phyloP scores from a whole-genome alignment of 1,140 invertebrate species.

The Aphaenogaster ashmeadi region DNA sequence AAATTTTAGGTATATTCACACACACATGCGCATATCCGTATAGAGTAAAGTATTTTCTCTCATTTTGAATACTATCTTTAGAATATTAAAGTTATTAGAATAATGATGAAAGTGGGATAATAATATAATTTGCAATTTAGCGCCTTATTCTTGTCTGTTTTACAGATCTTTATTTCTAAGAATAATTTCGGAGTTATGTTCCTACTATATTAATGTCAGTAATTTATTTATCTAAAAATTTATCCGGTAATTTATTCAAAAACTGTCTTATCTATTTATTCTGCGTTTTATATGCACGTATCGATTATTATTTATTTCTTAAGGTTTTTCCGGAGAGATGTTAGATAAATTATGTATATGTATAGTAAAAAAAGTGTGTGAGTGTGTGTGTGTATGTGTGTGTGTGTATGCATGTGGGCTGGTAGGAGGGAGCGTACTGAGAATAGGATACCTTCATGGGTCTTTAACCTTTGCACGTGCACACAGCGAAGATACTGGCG shows the following conservation, averaged over 20 bases:
- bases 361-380: not conserved
- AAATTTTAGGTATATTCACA: not conserved
- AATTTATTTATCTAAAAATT: not conserved
- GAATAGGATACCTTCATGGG: constrained; percentile 39
- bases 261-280: not conserved
- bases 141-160: not conserved
- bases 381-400: not conserved
- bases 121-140: not conserved
- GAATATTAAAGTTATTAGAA: not conserved
- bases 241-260: not conserved
- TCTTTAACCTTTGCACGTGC: constrained; percentile 59
- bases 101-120: not conserved
- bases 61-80: not conserved
- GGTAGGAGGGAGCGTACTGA: not conserved
- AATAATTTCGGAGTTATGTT: not conserved
- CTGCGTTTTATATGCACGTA: not conserved
- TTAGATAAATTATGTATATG: not conserved
- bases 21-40: not conserved
- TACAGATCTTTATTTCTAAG: not conserved
- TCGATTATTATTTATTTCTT: not conserved
- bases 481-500: constrained; percentile 26
- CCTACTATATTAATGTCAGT: not conserved
- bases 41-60: not conserved
- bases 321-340: not conserved
- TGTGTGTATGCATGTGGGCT: not conserved